phyloP scores from a whole-genome alignment of 2,797 vertebrate species.

The Tympanoctomys barrerae region DNA sequence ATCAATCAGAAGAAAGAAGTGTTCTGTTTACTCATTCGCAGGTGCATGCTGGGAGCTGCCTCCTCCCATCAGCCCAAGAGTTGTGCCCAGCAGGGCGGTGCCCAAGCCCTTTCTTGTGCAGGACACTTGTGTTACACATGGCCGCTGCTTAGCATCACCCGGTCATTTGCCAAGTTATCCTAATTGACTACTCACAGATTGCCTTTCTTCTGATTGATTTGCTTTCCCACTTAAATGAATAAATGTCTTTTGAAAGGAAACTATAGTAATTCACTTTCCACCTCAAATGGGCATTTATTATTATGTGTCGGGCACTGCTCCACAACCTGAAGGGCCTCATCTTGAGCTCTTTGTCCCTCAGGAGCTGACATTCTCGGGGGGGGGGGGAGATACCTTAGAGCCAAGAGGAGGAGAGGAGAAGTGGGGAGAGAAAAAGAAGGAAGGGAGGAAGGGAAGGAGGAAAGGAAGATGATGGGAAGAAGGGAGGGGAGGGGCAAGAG shows the following conservation, averaged over 20 bases:
- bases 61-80: neutral
- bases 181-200: neutral
- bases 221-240: neutral
- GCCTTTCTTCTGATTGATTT: neutral
- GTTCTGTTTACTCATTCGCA: neutral
- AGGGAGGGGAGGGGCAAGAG: too few species aligned
- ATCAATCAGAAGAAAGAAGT: neutral
- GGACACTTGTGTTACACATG: rapidly evolving
- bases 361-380: neutral
- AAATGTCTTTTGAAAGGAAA: neutral
- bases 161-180: neutral
- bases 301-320: neutral
- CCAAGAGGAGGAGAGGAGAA: neutral
- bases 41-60: neutral
- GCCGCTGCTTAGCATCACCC: neutral
- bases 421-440: neutral
- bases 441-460: too few species aligned
- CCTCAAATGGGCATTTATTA: neutral
- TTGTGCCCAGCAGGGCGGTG: neutral
- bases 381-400: neutral
- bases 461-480: too few species aligned
- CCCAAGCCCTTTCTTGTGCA: neutral
- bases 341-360: neutral
- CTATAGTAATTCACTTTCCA: neutral
- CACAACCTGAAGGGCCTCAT: neutral